A percentile compares a stretch with the other conserved stretches of the same genome.
These are phyloP conservation scores for Zaprionus bogoriensis DNA, from an alignment of 2,888 invertebrate species.

Conservation along the genomic window DNA sequence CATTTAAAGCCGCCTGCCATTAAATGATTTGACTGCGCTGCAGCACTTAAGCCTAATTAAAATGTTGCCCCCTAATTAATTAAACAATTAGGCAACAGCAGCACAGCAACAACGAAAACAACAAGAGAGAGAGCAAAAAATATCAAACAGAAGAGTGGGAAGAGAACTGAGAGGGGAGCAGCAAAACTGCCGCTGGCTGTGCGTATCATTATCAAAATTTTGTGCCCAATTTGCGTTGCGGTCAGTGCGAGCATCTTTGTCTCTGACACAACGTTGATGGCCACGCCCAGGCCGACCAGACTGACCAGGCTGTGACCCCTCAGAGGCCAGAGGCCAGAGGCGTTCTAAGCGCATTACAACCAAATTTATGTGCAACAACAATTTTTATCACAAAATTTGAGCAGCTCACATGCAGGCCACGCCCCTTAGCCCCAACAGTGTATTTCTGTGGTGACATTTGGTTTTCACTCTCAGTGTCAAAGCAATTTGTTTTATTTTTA, in stretches of 20 bases:
- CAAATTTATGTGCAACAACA: slow-evolving; percentile 66
- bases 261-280: slow-evolving; percentile 21
- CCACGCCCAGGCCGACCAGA: background rate
- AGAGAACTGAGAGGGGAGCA: too few species aligned
- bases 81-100: slow-evolving; percentile 59
- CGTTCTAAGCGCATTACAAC: slow-evolving; percentile 68
- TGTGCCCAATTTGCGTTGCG: slow-evolving; percentile 58
- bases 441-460: slow-evolving; percentile 31
- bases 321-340: slow-evolving; percentile 14
- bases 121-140: slow-evolving; percentile 1
- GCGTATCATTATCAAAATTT: slow-evolving; percentile 64
- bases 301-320: background rate
- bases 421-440: slow-evolving; percentile 17
- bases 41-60: slow-evolving; percentile 74
- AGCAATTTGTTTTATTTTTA: slow-evolving; percentile 47
- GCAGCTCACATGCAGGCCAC: slow-evolving; percentile 54
- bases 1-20: slow-evolving; percentile 62
- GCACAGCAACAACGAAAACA: slow-evolving; percentile 9
- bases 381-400: slow-evolving; percentile 63
- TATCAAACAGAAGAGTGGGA: slow-evolving; percentile 18
- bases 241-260: slow-evolving; percentile 27
- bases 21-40: slow-evolving; percentile 58
- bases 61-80: slow-evolving; percentile 71
- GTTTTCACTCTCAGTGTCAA: slow-evolving; percentile 51
- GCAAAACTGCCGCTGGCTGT: slow-evolving; percentile 30